phyloP scores from a whole-genome alignment of 2,797 vertebrate species.

The Hemibagrus guttatus region DNA sequence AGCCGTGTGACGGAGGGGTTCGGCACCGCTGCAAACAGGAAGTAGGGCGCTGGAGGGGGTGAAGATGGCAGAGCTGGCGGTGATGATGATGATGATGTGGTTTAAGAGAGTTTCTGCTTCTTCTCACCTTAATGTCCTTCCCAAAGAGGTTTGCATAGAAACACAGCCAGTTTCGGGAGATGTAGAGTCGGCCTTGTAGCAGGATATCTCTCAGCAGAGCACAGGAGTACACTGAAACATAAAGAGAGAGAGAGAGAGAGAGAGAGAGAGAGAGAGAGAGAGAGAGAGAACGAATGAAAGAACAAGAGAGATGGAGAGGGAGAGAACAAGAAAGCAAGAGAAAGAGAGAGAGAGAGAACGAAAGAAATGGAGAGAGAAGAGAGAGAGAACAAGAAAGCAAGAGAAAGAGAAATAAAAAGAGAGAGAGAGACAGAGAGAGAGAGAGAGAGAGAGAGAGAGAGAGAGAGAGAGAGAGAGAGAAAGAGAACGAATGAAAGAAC shows the following conservation, averaged over 20 bases:
- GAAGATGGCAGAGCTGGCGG: background rate
- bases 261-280: background rate
- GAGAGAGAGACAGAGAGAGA: background rate
- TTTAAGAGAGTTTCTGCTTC: background rate
- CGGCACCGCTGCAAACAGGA: background rate
- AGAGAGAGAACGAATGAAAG: background rate
- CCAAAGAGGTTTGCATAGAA: constrained; percentile 96
- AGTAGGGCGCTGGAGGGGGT: background rate
- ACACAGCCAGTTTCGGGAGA: constrained; percentile 96
- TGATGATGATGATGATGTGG: background rate
- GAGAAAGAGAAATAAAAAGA: background rate
- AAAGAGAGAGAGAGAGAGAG: constrained; percentile 17
- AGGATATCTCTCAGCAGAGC: constrained; percentile 94
- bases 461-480: background rate
- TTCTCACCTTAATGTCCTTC: constrained; percentile 90
- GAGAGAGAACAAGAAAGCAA: background rate
- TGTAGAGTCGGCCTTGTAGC: constrained; percentile 94
- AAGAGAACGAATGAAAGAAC: constrained; percentile 55
- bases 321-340: background rate
- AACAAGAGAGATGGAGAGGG: background rate
- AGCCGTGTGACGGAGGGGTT: background rate
- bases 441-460: background rate
- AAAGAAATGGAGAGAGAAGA: background rate
- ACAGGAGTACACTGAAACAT: constrained; percentile 87
- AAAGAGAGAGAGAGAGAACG: background rate